Conservation (phyloP, 1,140 invertebrate species). For the Heterodera carotae region DNA sequence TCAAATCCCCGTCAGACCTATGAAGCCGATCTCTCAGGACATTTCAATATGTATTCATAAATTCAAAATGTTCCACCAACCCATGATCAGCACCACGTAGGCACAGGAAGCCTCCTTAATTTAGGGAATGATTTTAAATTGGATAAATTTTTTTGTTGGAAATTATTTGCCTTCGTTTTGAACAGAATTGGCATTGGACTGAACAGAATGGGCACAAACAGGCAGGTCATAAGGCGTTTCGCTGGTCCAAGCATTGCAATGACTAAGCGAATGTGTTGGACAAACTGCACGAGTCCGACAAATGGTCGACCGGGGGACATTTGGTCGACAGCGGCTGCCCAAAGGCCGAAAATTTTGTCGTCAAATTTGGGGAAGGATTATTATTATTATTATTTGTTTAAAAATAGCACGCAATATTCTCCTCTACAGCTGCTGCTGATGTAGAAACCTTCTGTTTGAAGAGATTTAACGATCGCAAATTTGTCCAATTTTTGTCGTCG, state of each 20-base stretch:
- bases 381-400: constrained; percentile 2
- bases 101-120: constrained; percentile 60
- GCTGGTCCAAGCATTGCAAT: background rate
- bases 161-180: constrained; percentile 8
- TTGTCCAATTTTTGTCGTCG: background rate
- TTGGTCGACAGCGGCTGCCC: background rate
- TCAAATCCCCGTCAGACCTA: too few relatives aligned
- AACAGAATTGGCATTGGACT: constrained; percentile 11
- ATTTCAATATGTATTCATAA: too few relatives aligned
- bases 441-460: background rate
- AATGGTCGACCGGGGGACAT: constrained; percentile 2
- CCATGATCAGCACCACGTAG: constrained; percentile 58
- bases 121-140: background rate
- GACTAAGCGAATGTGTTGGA: constrained; percentile 4
- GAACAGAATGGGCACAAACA: constrained; percentile 4
- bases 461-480: background rate
- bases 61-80: background rate
- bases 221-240: constrained; percentile 7
- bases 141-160: constrained; percentile 4
- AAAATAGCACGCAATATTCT: too few relatives aligned
- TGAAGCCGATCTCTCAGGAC: too few relatives aligned
- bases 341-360: constrained; percentile 18
- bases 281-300: background rate
- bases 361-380: background rate
- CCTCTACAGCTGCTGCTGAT: too few relatives aligned